Evolutionary conservation across 1,140 invertebrate genomes (phyloP), one percentile per base, ranked within the genome.

Genomic region (Palaemon carinicauda): DNA sequence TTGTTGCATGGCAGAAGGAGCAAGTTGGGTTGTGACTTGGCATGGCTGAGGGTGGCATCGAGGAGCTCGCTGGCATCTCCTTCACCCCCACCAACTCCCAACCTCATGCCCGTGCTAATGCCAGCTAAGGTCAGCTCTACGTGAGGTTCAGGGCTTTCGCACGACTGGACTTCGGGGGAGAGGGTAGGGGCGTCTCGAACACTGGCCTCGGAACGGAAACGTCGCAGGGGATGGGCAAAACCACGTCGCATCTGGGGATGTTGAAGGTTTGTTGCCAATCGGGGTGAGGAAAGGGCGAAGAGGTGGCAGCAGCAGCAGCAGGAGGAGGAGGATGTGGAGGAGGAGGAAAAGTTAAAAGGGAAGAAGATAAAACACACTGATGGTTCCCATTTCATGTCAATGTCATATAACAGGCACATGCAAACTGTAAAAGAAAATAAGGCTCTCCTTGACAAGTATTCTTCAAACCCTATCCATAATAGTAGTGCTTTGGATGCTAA

Each of bases 121-220:
- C 21, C 82, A 73, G 78, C 65, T n/a, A 77, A 73, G 31, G 53
- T 24, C 27, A 92, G 91, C 75, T 77, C 82, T 10, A 82, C 88
- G 54, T 75, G 82, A n/a, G 80, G 41, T 29, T 78, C 41, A 29
- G 51, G 71, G 51, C 31, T 33, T 19, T 69, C 33, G 27, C 69
- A 27, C 10, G 60, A 50, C 12, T 71, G 54, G 15, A 52, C 69
- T 51, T 54, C 50, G 19, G 69, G 15, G 17, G 27, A 56, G 19
- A 56, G 52, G 21, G 17, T 29, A n/a, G 54, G 74, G 24, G 71
- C 80, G 14, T 92, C 91, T 71, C 91, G 90, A 50, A 92, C 91
- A 82, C 91, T 92, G 0, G 92, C 92, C 89, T 93, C 92, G 2
- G 92, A 93, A 15, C 91, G 91, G 87, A 92, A 92, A 89, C 92